Conservation (phyloP, 2,797 vertebrate genomes). For the Lutjanus campechanus region DNA sequence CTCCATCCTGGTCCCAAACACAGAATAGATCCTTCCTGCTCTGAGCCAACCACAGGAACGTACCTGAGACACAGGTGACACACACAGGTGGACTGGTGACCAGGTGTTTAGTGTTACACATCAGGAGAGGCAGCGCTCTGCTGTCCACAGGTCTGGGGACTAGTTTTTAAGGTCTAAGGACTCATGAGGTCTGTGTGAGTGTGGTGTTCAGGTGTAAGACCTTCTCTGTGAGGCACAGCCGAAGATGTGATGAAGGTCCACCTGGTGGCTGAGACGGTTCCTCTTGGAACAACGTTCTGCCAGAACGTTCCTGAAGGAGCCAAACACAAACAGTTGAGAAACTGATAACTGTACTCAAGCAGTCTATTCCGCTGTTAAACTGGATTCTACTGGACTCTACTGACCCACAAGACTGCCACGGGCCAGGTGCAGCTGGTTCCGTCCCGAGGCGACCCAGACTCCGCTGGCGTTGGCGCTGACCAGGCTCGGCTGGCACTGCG, state of each 20-base stretch:
- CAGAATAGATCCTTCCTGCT: conserved; percentile 96
- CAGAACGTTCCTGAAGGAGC: conserved; percentile 91
- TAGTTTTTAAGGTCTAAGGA: neutral
- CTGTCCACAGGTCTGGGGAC: neutral
- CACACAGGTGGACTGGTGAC: neutral
- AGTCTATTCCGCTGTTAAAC: too few relatives aligned
- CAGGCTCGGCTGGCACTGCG: conserved; percentile 94
- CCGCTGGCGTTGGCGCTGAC: conserved; percentile 90
- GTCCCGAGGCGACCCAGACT: conserved; percentile 96
- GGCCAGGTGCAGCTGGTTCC: conserved; percentile 95
- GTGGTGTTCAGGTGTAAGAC: conserved; percentile 66
- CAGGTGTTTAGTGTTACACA: neutral
- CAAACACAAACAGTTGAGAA: conserved; percentile 15
- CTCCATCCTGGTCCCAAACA: conserved; percentile 91
- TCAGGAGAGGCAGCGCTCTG: neutral
- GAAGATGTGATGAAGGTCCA: conserved; percentile 95
- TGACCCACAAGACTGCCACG: conserved; percentile 93
- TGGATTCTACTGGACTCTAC: conserved; percentile 37
- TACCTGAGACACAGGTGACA: conserved; percentile 84
- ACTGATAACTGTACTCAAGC: neutral
- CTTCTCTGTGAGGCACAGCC: conserved; percentile 88
- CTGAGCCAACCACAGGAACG: conserved; percentile 95
- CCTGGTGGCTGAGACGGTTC: conserved; percentile 94
- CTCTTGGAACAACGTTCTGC: conserved; percentile 93
- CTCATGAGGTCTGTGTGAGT: neutral